Evolutionary conservation across 2,888 invertebrate genomes (phyloP), one percentile per base, ranked within the genome.

Genomic region (Aradus depressus): DNA sequence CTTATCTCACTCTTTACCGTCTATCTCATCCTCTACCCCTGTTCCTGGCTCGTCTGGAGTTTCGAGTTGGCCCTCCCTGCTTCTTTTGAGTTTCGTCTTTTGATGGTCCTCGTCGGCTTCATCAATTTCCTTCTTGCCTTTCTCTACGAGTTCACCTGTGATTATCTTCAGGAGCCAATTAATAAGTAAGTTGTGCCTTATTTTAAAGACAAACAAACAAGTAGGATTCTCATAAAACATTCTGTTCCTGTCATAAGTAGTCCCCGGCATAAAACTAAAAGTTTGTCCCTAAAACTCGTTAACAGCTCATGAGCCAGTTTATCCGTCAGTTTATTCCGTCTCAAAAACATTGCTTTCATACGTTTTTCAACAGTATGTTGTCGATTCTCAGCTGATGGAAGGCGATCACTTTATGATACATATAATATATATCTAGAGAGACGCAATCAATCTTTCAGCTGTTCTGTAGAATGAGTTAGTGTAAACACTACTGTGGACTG

Each of bases 41-140:
- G 77, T 4, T 62, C 74, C 0, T 79, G 79, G 74, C 58, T 89
- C 1, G 66, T 71, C 0, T 58, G 69, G 0, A 71, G 75, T 47
- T 75, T 90, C 45, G 77, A 87, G 60, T 65, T 90, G 0, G 70
- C 72, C 39, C 66, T 87, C 62, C 86, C 88, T 0, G 72, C 75
- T 1, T 75, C 77, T 34, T 66, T 71, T 3, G 62, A 72, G 0
- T 77, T 84, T 63, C 70, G 80, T 6, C 70, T 75, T n/a, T 65
- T 77, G 2, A 64, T 78, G 1, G 57, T 80, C 1, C 72, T 72
- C 0, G 59, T 80, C 14, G 77, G 67, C 8, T 52, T 65, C 14
- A 58, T 65, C 52, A 70, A 67, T 70, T 72, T 71, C 64, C 64
- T 64, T 57, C 57, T 80, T 1, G 60, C 67, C 1, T 77, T 76